These are phyloP conservation scores for Odontamblyopus lacepedii DNA, from an alignment of 2,797 vertebrate species.

Conservation along the genomic window DNA sequence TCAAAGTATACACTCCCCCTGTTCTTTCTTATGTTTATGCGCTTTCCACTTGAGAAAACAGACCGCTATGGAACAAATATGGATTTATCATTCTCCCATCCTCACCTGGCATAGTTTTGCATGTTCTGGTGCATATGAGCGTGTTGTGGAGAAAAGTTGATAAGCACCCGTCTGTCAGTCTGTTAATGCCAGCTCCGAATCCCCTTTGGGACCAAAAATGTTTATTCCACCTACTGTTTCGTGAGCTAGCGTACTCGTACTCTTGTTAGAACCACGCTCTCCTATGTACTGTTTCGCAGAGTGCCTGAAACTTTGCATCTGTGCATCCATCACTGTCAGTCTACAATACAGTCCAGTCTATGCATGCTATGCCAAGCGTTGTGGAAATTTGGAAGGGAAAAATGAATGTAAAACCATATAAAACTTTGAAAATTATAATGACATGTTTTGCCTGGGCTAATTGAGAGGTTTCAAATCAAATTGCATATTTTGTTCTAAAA, in stretches of 20 bases:
- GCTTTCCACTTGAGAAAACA: conserved; percentile 3
- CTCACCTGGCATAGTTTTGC: not conserved
- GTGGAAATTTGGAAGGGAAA: not conserved
- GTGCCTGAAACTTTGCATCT: conserved; percentile 15
- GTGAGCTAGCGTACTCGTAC: conserved; percentile 29
- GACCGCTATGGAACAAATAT: not conserved
- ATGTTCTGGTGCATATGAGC: conserved; percentile 9
- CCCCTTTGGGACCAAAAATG: conserved; percentile 32
- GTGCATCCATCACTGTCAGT: conserved; percentile 20
- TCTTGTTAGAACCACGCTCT: conserved; percentile 28
- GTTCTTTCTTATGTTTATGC: not conserved
- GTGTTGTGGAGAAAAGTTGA: conserved; percentile 31
- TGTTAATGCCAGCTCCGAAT: conserved; percentile 28
- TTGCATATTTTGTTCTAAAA: conserved; percentile 8
- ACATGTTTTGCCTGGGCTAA: conserved; percentile 10
- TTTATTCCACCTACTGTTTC: conserved; percentile 51
- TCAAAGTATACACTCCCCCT: not conserved
- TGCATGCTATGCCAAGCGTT: not conserved
- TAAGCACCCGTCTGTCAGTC: conserved; percentile 46
- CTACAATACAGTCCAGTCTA: not conserved
- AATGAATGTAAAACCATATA: not conserved
- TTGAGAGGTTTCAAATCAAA: conserved; percentile 5
- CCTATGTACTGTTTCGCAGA: conserved; percentile 21
- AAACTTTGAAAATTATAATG: conserved; percentile 6
- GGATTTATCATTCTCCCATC: conserved; percentile 9